These are phyloP conservation scores for Megalopta genalis DNA, from an alignment of 1,140 invertebrate species.

Conservation along the genomic window DNA sequence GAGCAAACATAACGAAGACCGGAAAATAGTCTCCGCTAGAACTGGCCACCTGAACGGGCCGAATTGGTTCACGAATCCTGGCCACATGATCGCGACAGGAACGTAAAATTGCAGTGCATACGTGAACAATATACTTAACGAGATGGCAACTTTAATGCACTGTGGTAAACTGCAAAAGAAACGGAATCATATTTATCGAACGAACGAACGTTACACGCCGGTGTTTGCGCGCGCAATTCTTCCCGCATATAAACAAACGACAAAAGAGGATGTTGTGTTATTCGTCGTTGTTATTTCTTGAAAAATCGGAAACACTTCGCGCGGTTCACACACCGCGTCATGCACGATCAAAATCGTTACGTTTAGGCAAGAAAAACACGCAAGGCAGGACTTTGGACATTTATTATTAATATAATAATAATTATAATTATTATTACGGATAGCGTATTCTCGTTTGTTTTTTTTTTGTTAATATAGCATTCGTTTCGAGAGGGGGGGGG, in stretches of 20 bases:
- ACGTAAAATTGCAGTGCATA: conserved; percentile 95
- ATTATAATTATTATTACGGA: too few relatives aligned
- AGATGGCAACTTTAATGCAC: conserved; percentile 85
- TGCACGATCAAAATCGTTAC: too few relatives aligned
- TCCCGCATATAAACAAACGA: not conserved
- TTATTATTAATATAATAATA: too few relatives aligned
- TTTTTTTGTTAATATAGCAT: not conserved
- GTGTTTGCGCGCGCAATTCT: too few relatives aligned
- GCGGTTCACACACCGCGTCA: too few relatives aligned
- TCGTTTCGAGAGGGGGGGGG: not conserved
- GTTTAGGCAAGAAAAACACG: too few relatives aligned
- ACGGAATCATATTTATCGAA: not conserved
- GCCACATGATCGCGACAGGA: conserved; percentile 85
- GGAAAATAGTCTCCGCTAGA: conserved; percentile 83
- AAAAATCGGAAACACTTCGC: too few relatives aligned
- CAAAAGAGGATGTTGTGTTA: too few relatives aligned
- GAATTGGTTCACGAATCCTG: conserved; percentile 76
- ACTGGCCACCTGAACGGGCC: conserved; percentile 81
- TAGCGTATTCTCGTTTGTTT: too few relatives aligned
- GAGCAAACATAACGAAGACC: conserved; percentile 84
- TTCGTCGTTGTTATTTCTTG: too few relatives aligned
- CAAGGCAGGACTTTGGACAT: too few relatives aligned
- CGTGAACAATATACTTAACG: conserved; percentile 87
- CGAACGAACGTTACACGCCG: too few relatives aligned
- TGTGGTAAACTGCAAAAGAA: conserved; percentile 81